A percentile compares a stretch with the other conserved stretches of the same genome.
Evolutionary conservation across 2,888 invertebrate species (phyloP).

Genomic region (Apotomis turbidana): DNA sequence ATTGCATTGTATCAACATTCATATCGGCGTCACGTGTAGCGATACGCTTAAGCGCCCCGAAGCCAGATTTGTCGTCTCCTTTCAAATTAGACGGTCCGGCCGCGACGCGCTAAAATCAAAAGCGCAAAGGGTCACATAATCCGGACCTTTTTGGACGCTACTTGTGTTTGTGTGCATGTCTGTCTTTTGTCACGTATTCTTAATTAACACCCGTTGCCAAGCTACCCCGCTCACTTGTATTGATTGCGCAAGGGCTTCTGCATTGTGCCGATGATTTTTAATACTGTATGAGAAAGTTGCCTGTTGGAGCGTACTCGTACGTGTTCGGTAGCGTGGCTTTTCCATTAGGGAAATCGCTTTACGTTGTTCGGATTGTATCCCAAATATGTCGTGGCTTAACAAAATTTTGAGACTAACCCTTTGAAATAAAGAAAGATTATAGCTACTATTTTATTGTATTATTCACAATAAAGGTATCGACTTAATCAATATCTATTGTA

Average conservation of each 20-base stretch:
- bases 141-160: slow-evolving; percentile 79
- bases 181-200: slow-evolving; percentile 85
- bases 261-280: slow-evolving; percentile 63
- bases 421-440: neutral
- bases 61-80: slow-evolving; percentile 82
- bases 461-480: neutral
- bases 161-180: slow-evolving; percentile 80
- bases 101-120: slow-evolving; percentile 81
- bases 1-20: slow-evolving; percentile 82
- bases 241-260: slow-evolving; percentile 70
- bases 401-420: neutral
- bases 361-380: slow-evolving; percentile 19
- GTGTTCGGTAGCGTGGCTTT: slow-evolving; percentile 31
- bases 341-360: slow-evolving; percentile 39
- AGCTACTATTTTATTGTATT: neutral
- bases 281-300: slow-evolving; percentile 37
- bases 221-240: slow-evolving; percentile 77
- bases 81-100: slow-evolving; percentile 78
- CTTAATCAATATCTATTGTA: no score
- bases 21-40: slow-evolving; percentile 76
- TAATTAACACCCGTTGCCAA: slow-evolving; percentile 80
- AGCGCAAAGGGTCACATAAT: slow-evolving; percentile 83
- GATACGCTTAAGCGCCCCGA: slow-evolving; percentile 76
- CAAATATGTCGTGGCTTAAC: slow-evolving; percentile 18
- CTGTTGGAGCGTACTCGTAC: slow-evolving; percentile 32